Base-by-base conservation (phyloP, 2,888 invertebrate genomes). In the Meloe dianella region DNA sequence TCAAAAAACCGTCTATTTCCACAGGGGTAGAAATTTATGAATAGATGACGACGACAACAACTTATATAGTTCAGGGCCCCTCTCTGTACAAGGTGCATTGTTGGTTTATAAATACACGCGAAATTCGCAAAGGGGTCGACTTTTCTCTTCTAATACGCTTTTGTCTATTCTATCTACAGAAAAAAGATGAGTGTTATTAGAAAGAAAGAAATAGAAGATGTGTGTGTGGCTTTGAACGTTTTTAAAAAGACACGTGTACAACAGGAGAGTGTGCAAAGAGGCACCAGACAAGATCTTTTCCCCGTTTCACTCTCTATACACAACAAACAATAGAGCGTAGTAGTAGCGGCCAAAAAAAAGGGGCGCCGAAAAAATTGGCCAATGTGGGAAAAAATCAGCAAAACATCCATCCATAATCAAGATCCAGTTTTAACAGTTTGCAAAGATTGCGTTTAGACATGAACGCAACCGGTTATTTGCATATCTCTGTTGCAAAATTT, bases 121-220 rank as follows among this genome's bases (percentile, higher is more conserved):
- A 75, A 75, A 72, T 77, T 75, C 71, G 77, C 77, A 73, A 76
- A 74, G 75, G 76, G 77, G 74, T 72, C 68, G 68, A 73, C 74
- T 69, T 67, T 63, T 27, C 27, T 27, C 4, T 27, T 74, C 75
- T 76, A 74, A 74, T 74, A 74, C 71, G 66, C 77, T 73, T 77
- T 78, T 78, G 78, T 78, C 78, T 77, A 78, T 64, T 68, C 41
- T n/a, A 41, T n/a, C 1, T 17, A n/a, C 5, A n/a, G 14, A 35
- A 35, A 35, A 35, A 12, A 12, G 27, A 27, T 27, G 14, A 35
- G 12, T 35, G 14, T 14, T 35, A 35, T 12, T 41, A 41, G 6
- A n/a, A n/a, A 41, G 14, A 35, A 35, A 35, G 6, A 35, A 35
- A 41, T n/a, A 17, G 17, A 4, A n/a, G 41, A n/a, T 41, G 41